Conservation (phyloP, 2,888 invertebrate species). For the Andrena marginata region DNA sequence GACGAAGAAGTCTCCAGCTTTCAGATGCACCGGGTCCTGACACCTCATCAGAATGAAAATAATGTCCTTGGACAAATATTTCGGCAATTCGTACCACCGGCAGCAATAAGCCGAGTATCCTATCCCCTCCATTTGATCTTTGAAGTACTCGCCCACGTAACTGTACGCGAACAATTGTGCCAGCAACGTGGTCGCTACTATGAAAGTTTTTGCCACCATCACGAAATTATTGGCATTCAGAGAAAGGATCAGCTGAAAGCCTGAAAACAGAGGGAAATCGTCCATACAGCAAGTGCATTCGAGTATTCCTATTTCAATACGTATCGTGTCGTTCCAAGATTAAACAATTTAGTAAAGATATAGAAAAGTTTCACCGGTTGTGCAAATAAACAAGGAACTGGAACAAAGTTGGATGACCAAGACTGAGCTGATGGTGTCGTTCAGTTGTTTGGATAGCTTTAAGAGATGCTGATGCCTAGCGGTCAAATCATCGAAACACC, state of each 20-base stretch:
- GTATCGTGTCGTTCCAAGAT: no score
- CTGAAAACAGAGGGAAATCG: neutral
- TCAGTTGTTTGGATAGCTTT: slow-evolving; percentile 52
- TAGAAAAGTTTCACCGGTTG: slow-evolving; percentile 6
- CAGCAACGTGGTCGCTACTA: neutral
- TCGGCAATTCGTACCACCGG: slow-evolving; percentile 30
- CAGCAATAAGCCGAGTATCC: slow-evolving; percentile 12
- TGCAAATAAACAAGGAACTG: slow-evolving; percentile 30
- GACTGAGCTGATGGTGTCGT: slow-evolving; percentile 48
- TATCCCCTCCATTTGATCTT: slow-evolving; percentile 17
- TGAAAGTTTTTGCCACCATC: slow-evolving; percentile 9
- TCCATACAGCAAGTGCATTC: neutral
- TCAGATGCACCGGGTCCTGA: neutral
- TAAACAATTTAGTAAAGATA: neutral
- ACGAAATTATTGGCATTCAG: neutral
- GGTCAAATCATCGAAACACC: slow-evolving; percentile 1
- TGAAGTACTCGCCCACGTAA: slow-evolving; percentile 44
- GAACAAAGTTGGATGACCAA: slow-evolving; percentile 22
- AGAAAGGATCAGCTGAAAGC: slow-evolving; percentile 35
- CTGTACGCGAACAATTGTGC: slow-evolving; percentile 32
- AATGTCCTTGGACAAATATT: neutral
- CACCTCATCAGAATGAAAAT: slow-evolving; percentile 8
- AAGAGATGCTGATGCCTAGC: slow-evolving; percentile 68
- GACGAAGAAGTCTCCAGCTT: slow-evolving; percentile 18
- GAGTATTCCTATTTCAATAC: neutral